Base-by-base conservation (phyloP, 2,113 vertebrate species). In the Sialia sialis region DNA sequence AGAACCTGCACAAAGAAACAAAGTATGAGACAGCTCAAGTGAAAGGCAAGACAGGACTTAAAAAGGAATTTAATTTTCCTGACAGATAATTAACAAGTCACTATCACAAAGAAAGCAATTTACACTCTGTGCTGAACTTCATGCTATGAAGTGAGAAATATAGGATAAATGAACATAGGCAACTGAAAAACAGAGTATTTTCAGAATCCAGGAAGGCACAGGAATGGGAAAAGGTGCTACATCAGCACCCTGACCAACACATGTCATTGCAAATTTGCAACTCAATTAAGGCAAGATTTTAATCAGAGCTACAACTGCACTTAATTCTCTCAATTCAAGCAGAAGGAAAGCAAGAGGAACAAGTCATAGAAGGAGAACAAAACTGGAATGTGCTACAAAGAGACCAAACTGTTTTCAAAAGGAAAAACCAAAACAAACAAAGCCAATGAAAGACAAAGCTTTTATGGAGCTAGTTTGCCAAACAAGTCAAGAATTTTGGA, bases 241-340 rank as follows among this genome's bases (percentile, higher is more conserved):
- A 89, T 51, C 11, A 21, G 85, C 88, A 80, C 43, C 25, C 72
- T 80, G 75, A 88, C 88, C 89, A 94, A 16, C 62, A 66, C 27
- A 69, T 91, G 90, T 94, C 95, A 92, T 30, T 79, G 56, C 55
- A 56, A 94, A 95, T 94, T 94, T 92, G 82, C 72, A 92, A 83
- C 79, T 94, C 75, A 92, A 13, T 94, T 93, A 92, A 83, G 34
- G 26, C 34, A 70, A 93, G 72, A 92, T 90, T 96, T 86, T 86
- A 90, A 94, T 86, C 72, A 69, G 59, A 67, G n/a, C 59, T 86
- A 73, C 79, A 88, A 85, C 63, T 94, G 79, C n/a, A 92, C 43
- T 93, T 83, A 73, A 92, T 94, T 94, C 41, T 63, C n/a, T 83
- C 68, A 41, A 70, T 11, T 67, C 72, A 78, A 66, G 74, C 67